Percentiles rank a stretch among this genome's conserved stretches.
Conservation (phyloP, 2,888 invertebrate genomes). For the Hecatera dysodea region DNA sequence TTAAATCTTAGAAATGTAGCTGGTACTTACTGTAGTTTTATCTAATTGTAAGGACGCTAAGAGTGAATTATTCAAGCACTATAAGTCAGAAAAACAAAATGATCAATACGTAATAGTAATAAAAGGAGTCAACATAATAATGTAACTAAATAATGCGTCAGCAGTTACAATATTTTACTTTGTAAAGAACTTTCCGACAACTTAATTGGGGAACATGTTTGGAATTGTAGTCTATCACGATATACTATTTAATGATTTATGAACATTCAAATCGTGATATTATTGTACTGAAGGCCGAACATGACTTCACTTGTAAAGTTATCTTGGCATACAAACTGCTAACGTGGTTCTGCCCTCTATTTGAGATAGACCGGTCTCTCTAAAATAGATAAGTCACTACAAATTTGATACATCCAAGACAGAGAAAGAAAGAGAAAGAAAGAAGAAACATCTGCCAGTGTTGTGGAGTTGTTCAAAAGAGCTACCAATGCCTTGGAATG, state of each 20-base stretch:
- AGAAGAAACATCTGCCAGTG: too few species aligned
- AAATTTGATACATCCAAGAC: too few species aligned
- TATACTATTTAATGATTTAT: constrained; percentile 12
- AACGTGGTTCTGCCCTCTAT: not conserved
- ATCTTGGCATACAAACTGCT: not conserved
- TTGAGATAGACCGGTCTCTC: not conserved
- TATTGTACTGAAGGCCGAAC: not conserved
- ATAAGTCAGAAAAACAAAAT: too few species aligned
- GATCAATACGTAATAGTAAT: not conserved
- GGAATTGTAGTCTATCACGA: constrained; percentile 17
- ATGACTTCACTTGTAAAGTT: not conserved
- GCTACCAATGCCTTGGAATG: too few species aligned
- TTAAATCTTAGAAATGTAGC: too few species aligned
- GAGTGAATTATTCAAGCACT: too few species aligned
- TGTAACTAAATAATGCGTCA: not conserved
- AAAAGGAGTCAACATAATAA: not conserved
- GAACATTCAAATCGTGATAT: constrained; percentile 8
- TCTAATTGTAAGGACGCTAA: too few species aligned
- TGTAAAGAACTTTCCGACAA: constrained; percentile 12
- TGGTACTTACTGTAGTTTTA: too few species aligned
- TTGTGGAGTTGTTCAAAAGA: too few species aligned
- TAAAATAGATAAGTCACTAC: too few species aligned
- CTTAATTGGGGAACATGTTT: constrained; percentile 19
- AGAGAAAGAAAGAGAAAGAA: too few species aligned
- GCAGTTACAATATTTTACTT: constrained; percentile 12